Percentiles rank a stretch among this genome's conserved stretches.
phyloP scores from a whole-genome alignment of 2,113 vertebrate genomes.

The Pycnonotus jocosus region DNA sequence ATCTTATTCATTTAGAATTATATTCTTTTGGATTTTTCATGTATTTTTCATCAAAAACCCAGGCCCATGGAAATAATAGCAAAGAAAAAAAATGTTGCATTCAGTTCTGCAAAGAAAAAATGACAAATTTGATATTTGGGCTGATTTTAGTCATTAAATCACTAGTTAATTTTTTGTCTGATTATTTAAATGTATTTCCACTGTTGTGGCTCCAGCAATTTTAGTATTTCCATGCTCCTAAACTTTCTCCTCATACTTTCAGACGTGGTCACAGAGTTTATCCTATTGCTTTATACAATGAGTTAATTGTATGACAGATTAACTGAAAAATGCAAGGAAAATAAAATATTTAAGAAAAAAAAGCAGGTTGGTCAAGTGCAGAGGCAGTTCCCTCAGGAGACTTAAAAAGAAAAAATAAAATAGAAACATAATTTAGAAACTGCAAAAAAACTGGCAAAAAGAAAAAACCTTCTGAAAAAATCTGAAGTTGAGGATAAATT shows the following conservation, averaged over 20 bases:
- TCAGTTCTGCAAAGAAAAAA: background rate
- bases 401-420: background rate
- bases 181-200: background rate
- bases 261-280: background rate
- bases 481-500: background rate
- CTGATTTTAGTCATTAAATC: background rate
- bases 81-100: background rate
- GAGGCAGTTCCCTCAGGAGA: background rate
- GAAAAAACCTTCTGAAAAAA: background rate
- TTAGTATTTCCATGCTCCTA: background rate
- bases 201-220: background rate
- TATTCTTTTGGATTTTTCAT: background rate
- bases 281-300: background rate
- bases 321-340: background rate
- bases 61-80: background rate
- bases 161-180: background rate
- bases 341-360: background rate
- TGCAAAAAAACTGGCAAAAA: background rate
- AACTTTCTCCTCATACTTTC: background rate
- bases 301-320: background rate
- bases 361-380: background rate
- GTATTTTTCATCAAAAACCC: conserved; percentile 1
- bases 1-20: background rate
- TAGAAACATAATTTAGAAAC: background rate
- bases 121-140: background rate